Conservation (phyloP, 2,888 invertebrate species). For the Caenorhabditis becei region DNA sequence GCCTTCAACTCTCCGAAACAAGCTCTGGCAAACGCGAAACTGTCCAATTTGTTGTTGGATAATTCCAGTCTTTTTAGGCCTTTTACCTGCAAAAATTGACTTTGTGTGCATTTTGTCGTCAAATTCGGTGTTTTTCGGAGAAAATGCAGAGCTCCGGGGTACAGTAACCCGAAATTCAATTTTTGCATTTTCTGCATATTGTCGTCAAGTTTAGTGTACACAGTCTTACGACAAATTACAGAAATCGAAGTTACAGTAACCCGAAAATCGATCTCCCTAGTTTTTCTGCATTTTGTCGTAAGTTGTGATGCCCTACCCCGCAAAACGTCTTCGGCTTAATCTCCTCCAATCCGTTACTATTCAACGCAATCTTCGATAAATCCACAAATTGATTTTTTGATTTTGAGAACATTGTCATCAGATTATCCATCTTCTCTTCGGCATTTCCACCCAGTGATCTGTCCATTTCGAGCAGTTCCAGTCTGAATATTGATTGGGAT, state of each 20-base stretch:
- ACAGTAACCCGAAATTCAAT: too few relatives aligned
- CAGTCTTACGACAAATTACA: too few relatives aligned
- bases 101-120: neutral
- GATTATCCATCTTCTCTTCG: conserved; percentile 44
- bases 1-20: conserved; percentile 64
- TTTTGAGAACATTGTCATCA: conserved; percentile 60
- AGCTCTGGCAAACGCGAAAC: conserved; percentile 60
- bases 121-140: too few relatives aligned
- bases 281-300: too few relatives aligned
- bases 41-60: conserved; percentile 62
- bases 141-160: too few relatives aligned
- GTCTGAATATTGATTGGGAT: conserved; percentile 25
- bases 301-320: conserved; percentile 39
- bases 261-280: too few relatives aligned
- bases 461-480: conserved; percentile 66
- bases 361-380: conserved; percentile 64
- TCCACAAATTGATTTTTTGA: conserved; percentile 62
- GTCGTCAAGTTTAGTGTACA: too few relatives aligned
- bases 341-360: conserved; percentile 56
- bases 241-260: too few relatives aligned
- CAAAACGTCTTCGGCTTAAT: conserved; percentile 69
- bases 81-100: conserved; percentile 52
- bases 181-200: too few relatives aligned
- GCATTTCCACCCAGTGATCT: conserved; percentile 55
- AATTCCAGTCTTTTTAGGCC: conserved; percentile 66